A percentile compares a stretch with the other conserved stretches of the same genome.
Conservation (phyloP, 2,797 vertebrate genomes). For the Scarus forsteni region DNA sequence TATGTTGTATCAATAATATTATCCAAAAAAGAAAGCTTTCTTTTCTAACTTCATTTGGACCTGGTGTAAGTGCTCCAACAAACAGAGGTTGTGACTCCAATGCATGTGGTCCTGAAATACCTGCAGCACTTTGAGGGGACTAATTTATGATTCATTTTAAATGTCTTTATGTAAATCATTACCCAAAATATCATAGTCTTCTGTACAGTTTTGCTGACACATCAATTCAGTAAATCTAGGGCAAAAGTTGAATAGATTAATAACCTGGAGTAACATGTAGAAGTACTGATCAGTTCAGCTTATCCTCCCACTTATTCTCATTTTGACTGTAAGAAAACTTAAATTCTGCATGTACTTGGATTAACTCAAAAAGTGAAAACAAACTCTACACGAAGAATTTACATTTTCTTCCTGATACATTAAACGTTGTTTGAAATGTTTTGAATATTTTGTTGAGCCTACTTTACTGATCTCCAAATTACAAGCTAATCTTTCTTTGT, state of each 20-base stretch:
- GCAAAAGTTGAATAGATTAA: slow-evolving; percentile 1
- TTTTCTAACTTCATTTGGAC: no score
- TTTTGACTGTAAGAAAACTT: neutral
- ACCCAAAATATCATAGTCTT: slow-evolving; percentile 4
- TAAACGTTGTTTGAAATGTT: neutral
- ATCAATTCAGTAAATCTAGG: slow-evolving; percentile 4
- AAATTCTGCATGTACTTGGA: neutral
- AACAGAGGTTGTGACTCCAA: neutral
- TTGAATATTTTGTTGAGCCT: slow-evolving; percentile 3
- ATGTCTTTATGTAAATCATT: slow-evolving; percentile 15
- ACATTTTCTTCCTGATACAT: slow-evolving; percentile 15
- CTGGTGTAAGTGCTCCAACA: neutral
- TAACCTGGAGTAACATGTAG: neutral
- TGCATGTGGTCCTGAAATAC: slow-evolving; percentile 2
- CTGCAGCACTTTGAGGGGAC: neutral
- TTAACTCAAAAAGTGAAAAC: slow-evolving; percentile 8
- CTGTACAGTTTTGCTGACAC: neutral
- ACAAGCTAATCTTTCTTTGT: neutral
- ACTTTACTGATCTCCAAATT: slow-evolving; percentile 2
- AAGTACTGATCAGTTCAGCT: neutral
- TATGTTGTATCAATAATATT: no score
- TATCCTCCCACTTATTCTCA: neutral
- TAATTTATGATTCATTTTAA: slow-evolving; percentile 6
- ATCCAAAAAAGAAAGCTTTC: no score
- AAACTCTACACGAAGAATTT: neutral